Percentiles rank a stretch among this genome's conserved stretches.
Evolutionary conservation across 2,113 vertebrate genomes (phyloP).

Genomic region (Forbesichthys papilliferus): DNA sequence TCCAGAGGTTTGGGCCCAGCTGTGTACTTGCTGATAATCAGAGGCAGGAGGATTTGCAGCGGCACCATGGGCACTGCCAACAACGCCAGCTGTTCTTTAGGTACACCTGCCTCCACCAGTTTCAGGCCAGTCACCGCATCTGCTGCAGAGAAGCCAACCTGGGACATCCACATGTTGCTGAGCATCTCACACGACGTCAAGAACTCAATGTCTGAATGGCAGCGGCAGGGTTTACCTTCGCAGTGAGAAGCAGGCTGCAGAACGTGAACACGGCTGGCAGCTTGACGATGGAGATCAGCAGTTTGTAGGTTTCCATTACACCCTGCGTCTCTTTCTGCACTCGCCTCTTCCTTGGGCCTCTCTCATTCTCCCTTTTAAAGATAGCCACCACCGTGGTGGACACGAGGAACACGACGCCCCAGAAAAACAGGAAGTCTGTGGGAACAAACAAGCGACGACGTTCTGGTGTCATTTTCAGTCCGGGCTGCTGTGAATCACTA

Average conservation of each 20-base stretch:
- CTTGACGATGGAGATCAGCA: slow-evolving; percentile 89
- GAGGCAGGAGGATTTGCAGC: slow-evolving; percentile 90
- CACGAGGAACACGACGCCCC: slow-evolving; percentile 91
- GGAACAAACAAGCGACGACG: slow-evolving; percentile 12
- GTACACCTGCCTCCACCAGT: slow-evolving; percentile 93
- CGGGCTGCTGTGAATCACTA: not conserved
- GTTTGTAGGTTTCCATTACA: slow-evolving; percentile 90
- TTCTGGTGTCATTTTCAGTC: not conserved
- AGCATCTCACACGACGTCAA: no score
- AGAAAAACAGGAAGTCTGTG: slow-evolving; percentile 95
- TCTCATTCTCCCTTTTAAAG: slow-evolving; percentile 87
- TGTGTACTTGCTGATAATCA: slow-evolving; percentile 97
- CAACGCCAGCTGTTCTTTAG: slow-evolving; percentile 93
- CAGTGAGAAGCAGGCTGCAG: slow-evolving; percentile 89
- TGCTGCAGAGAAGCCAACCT: slow-evolving; percentile 96
- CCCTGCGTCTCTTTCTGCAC: slow-evolving; percentile 87
- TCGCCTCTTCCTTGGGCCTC: slow-evolving; percentile 51
- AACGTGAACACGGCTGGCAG: slow-evolving; percentile 94
- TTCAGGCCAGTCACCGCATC: slow-evolving; percentile 97
- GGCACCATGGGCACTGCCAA: slow-evolving; percentile 97
- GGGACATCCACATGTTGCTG: slow-evolving; percentile 24
- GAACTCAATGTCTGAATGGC: no score
- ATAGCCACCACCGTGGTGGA: slow-evolving; percentile 94
- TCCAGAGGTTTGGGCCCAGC: slow-evolving; percentile 92
- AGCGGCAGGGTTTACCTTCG: slow-evolving; percentile 79